Base-by-base conservation (phyloP, 2,797 vertebrate species). In the Glyptemys insculpta region DNA sequence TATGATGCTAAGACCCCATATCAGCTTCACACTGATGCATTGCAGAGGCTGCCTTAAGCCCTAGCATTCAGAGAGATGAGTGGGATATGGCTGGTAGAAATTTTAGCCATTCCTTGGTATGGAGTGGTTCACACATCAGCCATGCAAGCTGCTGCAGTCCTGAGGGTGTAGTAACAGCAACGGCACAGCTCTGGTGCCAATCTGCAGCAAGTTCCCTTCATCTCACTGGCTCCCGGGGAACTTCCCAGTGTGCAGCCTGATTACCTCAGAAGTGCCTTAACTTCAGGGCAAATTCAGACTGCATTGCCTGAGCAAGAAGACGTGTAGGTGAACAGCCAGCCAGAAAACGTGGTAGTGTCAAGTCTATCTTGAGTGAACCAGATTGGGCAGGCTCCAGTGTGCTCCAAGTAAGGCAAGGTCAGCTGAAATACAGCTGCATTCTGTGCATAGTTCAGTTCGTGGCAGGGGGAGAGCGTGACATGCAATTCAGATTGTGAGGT, bases 161-260 rank as follows among this genome's bases (percentile, higher is more conserved):
- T 56, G 54, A 27, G 54, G 54, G 54, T 56, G 25, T 56, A 56
- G 54, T 27, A 56, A 56, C 54, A 68, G 18, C 0, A 5, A 29
- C 2, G 10, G 18, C 1, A 2, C 19, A 41, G 1, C 34, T 11
- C 6, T 37, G 52, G 1, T 1, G 5, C 27, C n/a, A 41, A 4
- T 2, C 19, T 34, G n/a, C 56, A 81, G 50, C 37, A 79, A 82
- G 3, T 25, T 0, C 29, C 0, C 23, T 54, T n/a, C 3, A 0
- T 9, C 10, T 79, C 80, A 56, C 37, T 0, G 0, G 21, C 52
- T 81, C 25, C n/a, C 14, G 3, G 1, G 0, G 0, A 79, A n/a
- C 23, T 37, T 65, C 34, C 62, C 62, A n/a, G 16, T 65, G 62
- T n/a, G 12, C 23, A 44, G 41, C 72, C 23, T 41, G 6, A 27